Evolutionary conservation across 2,113 vertebrate genomes (phyloP).

Genomic region (Charina bottae): DNA sequence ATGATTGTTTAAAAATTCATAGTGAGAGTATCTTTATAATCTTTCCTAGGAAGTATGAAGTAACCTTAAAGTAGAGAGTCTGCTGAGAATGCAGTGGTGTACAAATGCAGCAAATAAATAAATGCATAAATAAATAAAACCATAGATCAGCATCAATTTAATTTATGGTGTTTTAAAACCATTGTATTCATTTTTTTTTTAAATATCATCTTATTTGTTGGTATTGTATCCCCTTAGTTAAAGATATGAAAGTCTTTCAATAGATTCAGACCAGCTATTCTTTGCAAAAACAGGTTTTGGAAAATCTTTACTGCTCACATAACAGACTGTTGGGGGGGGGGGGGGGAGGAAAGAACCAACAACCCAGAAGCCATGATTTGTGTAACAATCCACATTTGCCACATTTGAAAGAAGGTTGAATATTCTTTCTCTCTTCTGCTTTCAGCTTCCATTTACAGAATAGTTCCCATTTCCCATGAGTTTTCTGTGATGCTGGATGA

Average conservation of each 20-base stretch:
- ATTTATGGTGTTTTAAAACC: neutral
- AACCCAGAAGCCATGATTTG: neutral
- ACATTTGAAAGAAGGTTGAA: neutral
- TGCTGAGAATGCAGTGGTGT: neutral
- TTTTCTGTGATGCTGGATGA: neutral
- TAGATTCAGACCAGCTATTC: neutral
- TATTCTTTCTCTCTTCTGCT: neutral
- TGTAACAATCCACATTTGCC: neutral
- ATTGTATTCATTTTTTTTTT: neutral
- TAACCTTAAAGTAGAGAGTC: neutral
- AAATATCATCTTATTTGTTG: neutral
- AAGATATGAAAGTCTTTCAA: neutral
- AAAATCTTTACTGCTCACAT: neutral
- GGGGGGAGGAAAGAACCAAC: neutral
- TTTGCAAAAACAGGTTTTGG: neutral
- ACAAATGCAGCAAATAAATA: neutral
- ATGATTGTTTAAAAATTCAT: neutral
- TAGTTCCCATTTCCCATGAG: neutral
- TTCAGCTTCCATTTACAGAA: neutral
- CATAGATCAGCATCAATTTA: neutral
- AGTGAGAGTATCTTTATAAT: neutral
- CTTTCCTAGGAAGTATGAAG: neutral
- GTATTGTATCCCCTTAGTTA: neutral
- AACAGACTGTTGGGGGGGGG: neutral
- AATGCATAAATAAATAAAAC: neutral